Evolutionary conservation across 2,113 vertebrate species (phyloP).

Genomic region (Himantopus leucocephalus): DNA sequence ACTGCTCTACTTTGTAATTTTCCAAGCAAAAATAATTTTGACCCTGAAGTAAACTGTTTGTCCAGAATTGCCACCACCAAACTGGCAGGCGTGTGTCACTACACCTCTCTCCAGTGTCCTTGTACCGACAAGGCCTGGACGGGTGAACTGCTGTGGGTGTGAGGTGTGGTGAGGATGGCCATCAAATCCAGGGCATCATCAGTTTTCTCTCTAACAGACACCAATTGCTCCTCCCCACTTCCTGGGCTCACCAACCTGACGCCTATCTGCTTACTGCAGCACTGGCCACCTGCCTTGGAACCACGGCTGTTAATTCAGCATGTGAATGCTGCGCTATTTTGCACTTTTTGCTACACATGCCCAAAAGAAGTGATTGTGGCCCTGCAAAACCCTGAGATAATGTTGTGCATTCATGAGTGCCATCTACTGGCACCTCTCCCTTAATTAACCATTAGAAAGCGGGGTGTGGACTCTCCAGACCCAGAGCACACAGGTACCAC

Average conservation of each 20-base stretch:
- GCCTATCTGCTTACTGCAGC: not conserved
- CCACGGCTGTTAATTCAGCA: not conserved
- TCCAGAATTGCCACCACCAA: not conserved
- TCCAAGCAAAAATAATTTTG: not conserved
- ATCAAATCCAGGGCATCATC: not conserved
- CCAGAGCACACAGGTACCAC: not conserved
- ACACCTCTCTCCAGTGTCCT: not conserved
- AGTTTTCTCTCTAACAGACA: not conserved
- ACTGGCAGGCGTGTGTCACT: not conserved
- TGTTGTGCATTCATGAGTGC: constrained; percentile 13
- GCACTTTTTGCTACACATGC: not conserved
- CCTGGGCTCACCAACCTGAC: not conserved
- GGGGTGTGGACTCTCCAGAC: not conserved
- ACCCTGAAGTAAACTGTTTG: not conserved
- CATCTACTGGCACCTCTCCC: constrained; percentile 29
- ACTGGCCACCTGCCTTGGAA: not conserved
- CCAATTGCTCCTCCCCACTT: not conserved
- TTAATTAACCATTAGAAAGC: not conserved
- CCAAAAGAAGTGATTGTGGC: not conserved
- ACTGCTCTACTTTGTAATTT: not conserved
- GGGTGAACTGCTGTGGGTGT: not conserved
- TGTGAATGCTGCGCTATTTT: not conserved
- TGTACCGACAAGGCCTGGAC: not conserved
- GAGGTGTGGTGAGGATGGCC: not conserved
- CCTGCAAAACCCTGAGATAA: not conserved